Conservation (phyloP, 2,113 vertebrate species). For the Strigops habroptila region DNA sequence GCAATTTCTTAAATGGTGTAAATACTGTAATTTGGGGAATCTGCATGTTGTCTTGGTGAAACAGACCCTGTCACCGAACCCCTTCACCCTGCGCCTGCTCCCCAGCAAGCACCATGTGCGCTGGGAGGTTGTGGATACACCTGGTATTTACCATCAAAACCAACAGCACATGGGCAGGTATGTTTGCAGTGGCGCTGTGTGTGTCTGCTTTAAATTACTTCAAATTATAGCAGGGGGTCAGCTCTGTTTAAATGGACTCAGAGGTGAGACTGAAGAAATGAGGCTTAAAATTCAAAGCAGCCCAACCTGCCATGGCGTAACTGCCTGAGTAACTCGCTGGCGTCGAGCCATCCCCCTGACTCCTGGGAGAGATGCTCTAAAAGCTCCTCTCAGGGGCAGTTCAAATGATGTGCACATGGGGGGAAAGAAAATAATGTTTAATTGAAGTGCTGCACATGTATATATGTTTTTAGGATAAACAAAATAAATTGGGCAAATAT, state of each 20-base stretch:
- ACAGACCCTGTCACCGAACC: neutral
- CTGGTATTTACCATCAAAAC: neutral
- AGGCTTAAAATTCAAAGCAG: slow-evolving; percentile 20
- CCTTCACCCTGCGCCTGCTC: neutral
- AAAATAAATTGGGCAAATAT: slow-evolving; percentile 30
- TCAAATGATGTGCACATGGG: neutral
- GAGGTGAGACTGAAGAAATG: neutral
- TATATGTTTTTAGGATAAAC: slow-evolving; percentile 35
- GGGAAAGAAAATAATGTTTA: neutral
- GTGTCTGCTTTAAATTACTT: neutral
- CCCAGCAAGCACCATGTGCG: rapidly evolving
- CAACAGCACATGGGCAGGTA: rapidly evolving
- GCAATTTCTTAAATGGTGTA: neutral
- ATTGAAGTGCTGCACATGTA: neutral
- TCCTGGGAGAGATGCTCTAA: neutral
- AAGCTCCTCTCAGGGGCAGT: neutral
- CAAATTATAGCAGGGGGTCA: neutral
- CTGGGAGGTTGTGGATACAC: rapidly evolving
- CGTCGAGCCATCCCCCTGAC: neutral
- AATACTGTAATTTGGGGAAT: neutral
- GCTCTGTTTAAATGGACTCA: neutral
- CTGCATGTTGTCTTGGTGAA: neutral
- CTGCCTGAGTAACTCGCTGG: neutral
- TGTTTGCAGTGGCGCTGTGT: neutral
- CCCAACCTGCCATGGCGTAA: neutral